Evolutionary conservation across 2,888 invertebrate genomes (phyloP).

Genomic region (Athrips mouffetella): DNA sequence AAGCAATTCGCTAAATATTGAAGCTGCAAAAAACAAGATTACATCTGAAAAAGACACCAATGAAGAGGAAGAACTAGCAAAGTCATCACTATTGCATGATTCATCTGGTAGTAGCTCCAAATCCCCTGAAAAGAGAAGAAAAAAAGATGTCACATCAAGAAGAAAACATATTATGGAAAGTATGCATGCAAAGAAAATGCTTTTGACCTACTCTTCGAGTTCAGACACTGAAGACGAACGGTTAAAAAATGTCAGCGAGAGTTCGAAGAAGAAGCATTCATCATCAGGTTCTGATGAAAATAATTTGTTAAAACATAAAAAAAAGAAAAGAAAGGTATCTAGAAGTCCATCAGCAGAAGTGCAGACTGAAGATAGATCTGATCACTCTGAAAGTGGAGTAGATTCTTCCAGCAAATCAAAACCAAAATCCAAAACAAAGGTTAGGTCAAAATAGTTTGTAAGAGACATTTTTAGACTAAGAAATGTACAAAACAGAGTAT

Average conservation of each 20-base stretch:
- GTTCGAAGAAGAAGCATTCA: slow-evolving; percentile 28
- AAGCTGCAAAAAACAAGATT: slow-evolving; percentile 17
- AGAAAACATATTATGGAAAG: slow-evolving; percentile 52
- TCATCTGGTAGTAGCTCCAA: slow-evolving; percentile 34
- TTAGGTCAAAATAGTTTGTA: slow-evolving; percentile 41
- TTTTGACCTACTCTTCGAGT: slow-evolving; percentile 54
- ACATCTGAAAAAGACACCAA: slow-evolving; percentile 14
- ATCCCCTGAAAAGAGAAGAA: slow-evolving; percentile 28
- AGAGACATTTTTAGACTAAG: background rate
- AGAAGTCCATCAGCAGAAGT: slow-evolving; percentile 14
- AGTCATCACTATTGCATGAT: slow-evolving; percentile 31
- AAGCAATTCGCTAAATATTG: no score
- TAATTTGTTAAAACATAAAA: slow-evolving; percentile 21
- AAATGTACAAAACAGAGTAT: background rate
- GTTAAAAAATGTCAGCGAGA: slow-evolving; percentile 37
- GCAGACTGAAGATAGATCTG: slow-evolving; percentile 12
- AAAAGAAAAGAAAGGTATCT: slow-evolving; percentile 17
- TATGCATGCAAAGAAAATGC: slow-evolving; percentile 57
- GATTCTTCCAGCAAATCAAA: background rate
- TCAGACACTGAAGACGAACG: slow-evolving; percentile 62
- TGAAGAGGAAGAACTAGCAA: slow-evolving; percentile 25
- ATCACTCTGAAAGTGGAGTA: slow-evolving; percentile 11
- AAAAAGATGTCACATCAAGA: slow-evolving; percentile 33
- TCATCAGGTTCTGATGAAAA: slow-evolving; percentile 39
- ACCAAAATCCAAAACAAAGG: slow-evolving; percentile 48